These are phyloP conservation scores for Calycopis cecrops DNA, from an alignment of 1,140 invertebrate species.

Conservation along the genomic window DNA sequence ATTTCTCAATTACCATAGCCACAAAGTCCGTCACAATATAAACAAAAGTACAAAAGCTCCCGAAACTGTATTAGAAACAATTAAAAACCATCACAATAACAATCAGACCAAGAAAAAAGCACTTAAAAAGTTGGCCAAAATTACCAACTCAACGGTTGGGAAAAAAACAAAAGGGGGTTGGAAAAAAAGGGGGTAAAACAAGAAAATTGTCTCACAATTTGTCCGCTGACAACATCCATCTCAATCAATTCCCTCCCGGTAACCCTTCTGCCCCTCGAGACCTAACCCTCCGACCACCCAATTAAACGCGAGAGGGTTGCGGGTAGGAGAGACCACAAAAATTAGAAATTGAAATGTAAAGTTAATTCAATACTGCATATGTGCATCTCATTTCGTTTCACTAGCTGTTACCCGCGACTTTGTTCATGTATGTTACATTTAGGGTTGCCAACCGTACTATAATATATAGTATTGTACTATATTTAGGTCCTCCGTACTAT, in stretches of 20 bases:
- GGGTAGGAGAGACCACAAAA: constrained; percentile 34
- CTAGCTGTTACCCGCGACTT: not conserved
- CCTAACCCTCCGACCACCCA: constrained; percentile 47
- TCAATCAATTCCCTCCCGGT: constrained; percentile 57
- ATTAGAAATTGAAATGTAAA: constrained; percentile 57
- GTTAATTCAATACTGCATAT: constrained; percentile 45
- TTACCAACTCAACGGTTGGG: no score
- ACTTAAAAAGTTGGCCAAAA: constrained; percentile 45
- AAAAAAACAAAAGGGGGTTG: constrained; percentile 30
- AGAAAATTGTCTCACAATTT: constrained; percentile 45
- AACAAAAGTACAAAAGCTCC: no score
- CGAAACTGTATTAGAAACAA: no score
- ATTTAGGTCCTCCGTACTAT: no score
- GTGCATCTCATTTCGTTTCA: constrained; percentile 13
- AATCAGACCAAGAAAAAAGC: constrained; percentile 35
- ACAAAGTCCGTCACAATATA: no score
- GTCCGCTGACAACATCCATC: constrained; percentile 59
- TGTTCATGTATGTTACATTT: not conserved
- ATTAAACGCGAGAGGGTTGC: constrained; percentile 47
- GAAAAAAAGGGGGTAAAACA: constrained; percentile 27
- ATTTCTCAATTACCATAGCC: no score
- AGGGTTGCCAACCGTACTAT: no score
- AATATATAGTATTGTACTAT: no score
- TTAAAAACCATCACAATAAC: constrained; percentile 30
- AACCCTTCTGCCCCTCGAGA: constrained; percentile 50